Conservation (phyloP, 2,888 invertebrate species). For the Caenorhabditis sp. region DNA sequence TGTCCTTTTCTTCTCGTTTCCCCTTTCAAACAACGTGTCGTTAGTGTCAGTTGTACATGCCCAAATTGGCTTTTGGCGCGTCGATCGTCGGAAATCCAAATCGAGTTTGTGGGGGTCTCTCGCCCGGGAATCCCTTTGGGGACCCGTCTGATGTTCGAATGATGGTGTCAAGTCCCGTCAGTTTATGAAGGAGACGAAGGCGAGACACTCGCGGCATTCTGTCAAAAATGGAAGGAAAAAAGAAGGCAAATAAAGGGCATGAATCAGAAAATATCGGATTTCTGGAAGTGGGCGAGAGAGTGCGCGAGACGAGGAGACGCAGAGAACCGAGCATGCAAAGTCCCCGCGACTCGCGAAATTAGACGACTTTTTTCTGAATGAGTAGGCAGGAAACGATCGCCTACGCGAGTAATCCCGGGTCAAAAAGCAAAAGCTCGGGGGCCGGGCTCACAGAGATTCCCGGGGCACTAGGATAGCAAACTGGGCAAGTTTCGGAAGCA, state of each 20-base stretch:
- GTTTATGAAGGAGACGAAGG: conserved; percentile 21
- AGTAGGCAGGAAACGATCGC: not conserved
- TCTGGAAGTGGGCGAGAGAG: conserved; percentile 5
- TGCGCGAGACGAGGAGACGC: conserved; percentile 12
- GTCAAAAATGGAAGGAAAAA: conserved; percentile 5
- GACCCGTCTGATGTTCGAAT: conserved; percentile 33
- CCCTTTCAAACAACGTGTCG: conserved; percentile 33
- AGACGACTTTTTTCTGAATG: conserved; percentile 2
- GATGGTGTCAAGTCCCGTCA: conserved; percentile 34
- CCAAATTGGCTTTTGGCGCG: conserved; percentile 48
- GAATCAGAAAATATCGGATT: conserved; percentile 47
- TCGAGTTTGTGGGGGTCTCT: conserved; percentile 25
- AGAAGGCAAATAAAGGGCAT: conserved; percentile 54
- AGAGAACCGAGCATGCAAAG: conserved; percentile 12
- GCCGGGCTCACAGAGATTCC: not conserved
- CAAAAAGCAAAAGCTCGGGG: too few species aligned
- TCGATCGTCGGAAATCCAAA: conserved; percentile 20
- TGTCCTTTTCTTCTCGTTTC: conserved; percentile 15
- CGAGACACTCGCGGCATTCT: not conserved
- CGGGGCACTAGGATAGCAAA: not conserved
- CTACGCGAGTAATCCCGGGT: too few species aligned
- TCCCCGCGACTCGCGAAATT: conserved; percentile 17
- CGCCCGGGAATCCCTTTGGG: conserved; percentile 2
- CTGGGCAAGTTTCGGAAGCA: not conserved
- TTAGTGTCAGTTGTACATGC: conserved; percentile 39